phyloP scores from a whole-genome alignment of 2,797 vertebrate genomes.

The Phalloptychus januarius region DNA sequence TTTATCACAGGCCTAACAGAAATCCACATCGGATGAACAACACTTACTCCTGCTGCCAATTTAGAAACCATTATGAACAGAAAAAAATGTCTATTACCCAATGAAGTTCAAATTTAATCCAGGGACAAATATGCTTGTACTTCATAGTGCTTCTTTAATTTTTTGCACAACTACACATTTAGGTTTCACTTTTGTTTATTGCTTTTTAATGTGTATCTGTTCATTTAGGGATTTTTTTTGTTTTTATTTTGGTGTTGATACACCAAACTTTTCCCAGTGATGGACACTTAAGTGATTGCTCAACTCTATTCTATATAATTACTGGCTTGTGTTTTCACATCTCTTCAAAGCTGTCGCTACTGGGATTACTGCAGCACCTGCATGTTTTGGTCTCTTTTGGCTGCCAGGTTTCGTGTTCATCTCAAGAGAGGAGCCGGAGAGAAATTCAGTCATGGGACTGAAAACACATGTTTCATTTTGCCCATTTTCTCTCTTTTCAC shows the following conservation, averaged over 20 bases:
- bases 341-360: constrained; percentile 31
- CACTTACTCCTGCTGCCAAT: neutral
- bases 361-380: constrained; percentile 38
- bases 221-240: neutral
- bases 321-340: constrained; percentile 40
- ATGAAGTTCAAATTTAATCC: neutral
- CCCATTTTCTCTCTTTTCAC: constrained; percentile 34
- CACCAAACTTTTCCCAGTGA: neutral
- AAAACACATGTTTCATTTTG: constrained; percentile 69
- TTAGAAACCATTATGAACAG: neutral
- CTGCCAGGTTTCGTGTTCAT: constrained; percentile 63
- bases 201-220: neutral
- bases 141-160: neutral
- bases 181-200: neutral
- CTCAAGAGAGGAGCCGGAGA: constrained; percentile 56
- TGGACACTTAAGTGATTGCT: neutral
- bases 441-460: constrained; percentile 64
- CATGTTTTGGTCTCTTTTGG: constrained; percentile 54
- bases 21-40: neutral
- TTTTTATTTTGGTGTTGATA: neutral
- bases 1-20: neutral
- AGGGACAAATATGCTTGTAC: neutral
- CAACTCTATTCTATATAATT: constrained; percentile 16
- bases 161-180: neutral
- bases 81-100: neutral